Base-by-base conservation (phyloP, 2,797 vertebrate species). In the Lateolabrax maculatus region DNA sequence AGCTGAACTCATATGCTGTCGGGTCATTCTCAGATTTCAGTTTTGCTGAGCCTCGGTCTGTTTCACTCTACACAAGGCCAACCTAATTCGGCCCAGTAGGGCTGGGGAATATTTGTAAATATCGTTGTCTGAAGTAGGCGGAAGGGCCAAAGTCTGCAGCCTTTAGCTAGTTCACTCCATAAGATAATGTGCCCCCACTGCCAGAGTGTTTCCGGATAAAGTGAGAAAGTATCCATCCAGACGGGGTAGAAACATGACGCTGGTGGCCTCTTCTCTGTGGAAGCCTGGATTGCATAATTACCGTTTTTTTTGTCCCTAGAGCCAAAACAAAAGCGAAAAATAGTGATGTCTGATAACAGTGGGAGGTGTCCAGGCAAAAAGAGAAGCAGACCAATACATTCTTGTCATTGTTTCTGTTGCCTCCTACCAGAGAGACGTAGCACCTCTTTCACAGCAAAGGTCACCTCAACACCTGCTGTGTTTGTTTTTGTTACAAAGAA, bases 371-470 rank as follows among this genome's bases (percentile, higher is more conserved):
- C 49, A 34, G 34, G 61, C 55, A 68, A 64, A 84, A 85, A 55
- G 19, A 83, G 31, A 65, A 66, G 39, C 67, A 73, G 66, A 61
- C 71, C 58, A 41, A 90, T 85, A 79, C 76, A 79, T 87, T 82
- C 62, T 80, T 81, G 84, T 91, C 85, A 85, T 77, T 79, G 83
- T 87, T 86, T 84, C 41, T 56, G 64, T 64, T 61, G 72, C 80
- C 64, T 83, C 52, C 79, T 80, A 72, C 55, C 68, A 75, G 55
- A 77, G 74, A 85, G 82, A 78, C 19, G 27, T 68, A 39, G 71
- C 75, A 65, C 57, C 63, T 83, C 64, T 90, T 79, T 89, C 79
- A 78, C 78, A 79, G 84, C 77, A 93, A 93, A 93, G 91, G 90
- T 92, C 88, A 89, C 76, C 74, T 70, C 70, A 57, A 52, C 85